Evolutionary conservation across 2,797 vertebrate species (phyloP).

Genomic region (Microctenopoma stevenorrisi): DNA sequence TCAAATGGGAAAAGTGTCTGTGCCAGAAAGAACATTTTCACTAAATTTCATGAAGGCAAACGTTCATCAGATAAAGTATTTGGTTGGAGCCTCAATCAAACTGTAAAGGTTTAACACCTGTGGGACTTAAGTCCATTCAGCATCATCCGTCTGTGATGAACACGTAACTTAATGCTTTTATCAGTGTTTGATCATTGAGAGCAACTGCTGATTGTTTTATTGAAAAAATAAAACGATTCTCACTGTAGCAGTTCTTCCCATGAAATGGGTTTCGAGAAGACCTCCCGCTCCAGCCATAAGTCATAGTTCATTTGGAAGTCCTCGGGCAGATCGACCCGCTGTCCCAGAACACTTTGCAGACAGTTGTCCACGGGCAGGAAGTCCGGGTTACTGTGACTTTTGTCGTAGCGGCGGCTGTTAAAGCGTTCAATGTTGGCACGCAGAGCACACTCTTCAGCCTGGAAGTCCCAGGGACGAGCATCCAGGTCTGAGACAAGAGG

Average conservation of each 20-base stretch:
- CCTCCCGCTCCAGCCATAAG: slow-evolving; percentile 96
- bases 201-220: slow-evolving; percentile 18
- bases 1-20: slow-evolving; percentile 17
- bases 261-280: slow-evolving; percentile 96
- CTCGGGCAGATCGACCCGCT: slow-evolving; percentile 91
- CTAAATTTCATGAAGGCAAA: slow-evolving; percentile 42
- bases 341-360: slow-evolving; percentile 94
- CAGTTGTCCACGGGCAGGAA: slow-evolving; percentile 97
- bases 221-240: slow-evolving; percentile 29
- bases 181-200: slow-evolving; percentile 23
- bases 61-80: slow-evolving; percentile 46
- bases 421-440: slow-evolving; percentile 95
- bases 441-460: slow-evolving; percentile 96
- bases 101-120: slow-evolving; percentile 4
- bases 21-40: slow-evolving; percentile 24
- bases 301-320: slow-evolving; percentile 96
- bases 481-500: slow-evolving; percentile 79
- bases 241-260: slow-evolving; percentile 95
- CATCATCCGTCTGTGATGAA: slow-evolving; percentile 31
- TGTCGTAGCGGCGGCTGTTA: slow-evolving; percentile 93
- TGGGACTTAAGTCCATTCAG: slow-evolving; percentile 10
- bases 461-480: slow-evolving; percentile 97
- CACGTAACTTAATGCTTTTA: slow-evolving; percentile 14
- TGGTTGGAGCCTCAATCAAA: slow-evolving; percentile 22
- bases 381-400: slow-evolving; percentile 86